phyloP scores from a whole-genome alignment of 2,888 invertebrate genomes.

The Drosophila kanekoi region DNA sequence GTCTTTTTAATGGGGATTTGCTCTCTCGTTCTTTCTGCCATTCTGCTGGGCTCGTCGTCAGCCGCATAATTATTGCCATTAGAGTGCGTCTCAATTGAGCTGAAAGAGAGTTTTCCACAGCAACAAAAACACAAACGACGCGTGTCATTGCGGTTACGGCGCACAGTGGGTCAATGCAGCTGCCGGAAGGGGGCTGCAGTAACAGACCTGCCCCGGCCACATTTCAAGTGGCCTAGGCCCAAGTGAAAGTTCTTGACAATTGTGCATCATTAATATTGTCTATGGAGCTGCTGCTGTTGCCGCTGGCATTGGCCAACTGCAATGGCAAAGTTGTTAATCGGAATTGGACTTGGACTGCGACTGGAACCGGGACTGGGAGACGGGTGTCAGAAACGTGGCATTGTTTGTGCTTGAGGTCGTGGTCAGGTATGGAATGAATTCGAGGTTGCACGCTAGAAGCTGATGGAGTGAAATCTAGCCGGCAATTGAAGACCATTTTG shows the following conservation, averaged over 20 bases:
- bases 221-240: slow-evolving; percentile 74
- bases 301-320: slow-evolving; percentile 28
- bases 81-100: slow-evolving; percentile 79
- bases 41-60: slow-evolving; percentile 39
- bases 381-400: slow-evolving; percentile 47
- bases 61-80: slow-evolving; percentile 80
- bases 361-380: slow-evolving; percentile 5
- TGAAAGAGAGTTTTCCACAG: slow-evolving; percentile 47
- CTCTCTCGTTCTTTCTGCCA: slow-evolving; percentile 12
- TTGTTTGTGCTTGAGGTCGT: slow-evolving; percentile 54
- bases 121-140: slow-evolving; percentile 62
- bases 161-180: slow-evolving; percentile 61
- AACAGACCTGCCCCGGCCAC: slow-evolving; percentile 56
- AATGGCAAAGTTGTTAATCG: slow-evolving; percentile 60
- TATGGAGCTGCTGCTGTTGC: slow-evolving; percentile 50
- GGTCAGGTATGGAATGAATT: slow-evolving; percentile 44
- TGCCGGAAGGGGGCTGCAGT: background rate
- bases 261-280: slow-evolving; percentile 78
- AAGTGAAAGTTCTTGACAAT: slow-evolving; percentile 79
- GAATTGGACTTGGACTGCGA: slow-evolving; percentile 39
- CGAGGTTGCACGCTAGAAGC: slow-evolving; percentile 27
- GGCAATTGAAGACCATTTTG: slow-evolving; percentile 41
- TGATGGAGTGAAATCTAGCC: slow-evolving; percentile 52
- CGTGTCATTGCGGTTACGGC: slow-evolving; percentile 73
- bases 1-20: slow-evolving; percentile 74